Conservation (phyloP, 2,797 vertebrate species). For the Urocyon cinereoargenteus region DNA sequence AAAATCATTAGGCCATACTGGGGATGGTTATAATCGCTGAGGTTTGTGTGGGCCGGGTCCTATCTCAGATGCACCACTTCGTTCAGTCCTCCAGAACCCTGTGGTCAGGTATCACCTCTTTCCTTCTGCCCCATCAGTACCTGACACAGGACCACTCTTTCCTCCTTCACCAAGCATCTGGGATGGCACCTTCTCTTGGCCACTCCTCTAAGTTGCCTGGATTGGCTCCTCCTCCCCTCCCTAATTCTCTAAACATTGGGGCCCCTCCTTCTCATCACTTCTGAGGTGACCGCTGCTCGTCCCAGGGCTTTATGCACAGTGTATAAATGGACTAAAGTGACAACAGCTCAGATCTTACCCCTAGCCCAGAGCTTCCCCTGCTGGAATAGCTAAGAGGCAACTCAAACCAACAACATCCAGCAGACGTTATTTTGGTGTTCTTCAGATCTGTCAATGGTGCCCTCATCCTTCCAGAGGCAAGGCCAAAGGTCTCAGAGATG, state of each 20-base stretch:
- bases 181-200: neutral
- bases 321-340: neutral
- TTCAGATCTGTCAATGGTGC: neutral
- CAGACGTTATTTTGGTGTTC: neutral
- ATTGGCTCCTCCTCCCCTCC: neutral
- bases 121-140: neutral
- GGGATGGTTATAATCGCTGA: neutral
- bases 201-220: neutral
- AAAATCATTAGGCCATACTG: neutral
- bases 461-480: neutral
- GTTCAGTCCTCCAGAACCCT: neutral
- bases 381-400: neutral
- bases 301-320: neutral
- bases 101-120: neutral
- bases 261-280: neutral
- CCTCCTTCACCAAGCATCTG: neutral
- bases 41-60: neutral
- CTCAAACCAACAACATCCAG: neutral
- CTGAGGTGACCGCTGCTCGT: too few species aligned
- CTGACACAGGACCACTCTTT: accelerated
- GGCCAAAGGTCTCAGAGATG: neutral
- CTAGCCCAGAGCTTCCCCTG: neutral
- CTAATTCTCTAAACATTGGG: neutral
- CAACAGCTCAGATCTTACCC: neutral
- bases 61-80: neutral